Evolutionary conservation across 2,797 vertebrate species (phyloP), one percentile per base, ranked within the genome.

Genomic region (Ctenosaura bakeri): DNA sequence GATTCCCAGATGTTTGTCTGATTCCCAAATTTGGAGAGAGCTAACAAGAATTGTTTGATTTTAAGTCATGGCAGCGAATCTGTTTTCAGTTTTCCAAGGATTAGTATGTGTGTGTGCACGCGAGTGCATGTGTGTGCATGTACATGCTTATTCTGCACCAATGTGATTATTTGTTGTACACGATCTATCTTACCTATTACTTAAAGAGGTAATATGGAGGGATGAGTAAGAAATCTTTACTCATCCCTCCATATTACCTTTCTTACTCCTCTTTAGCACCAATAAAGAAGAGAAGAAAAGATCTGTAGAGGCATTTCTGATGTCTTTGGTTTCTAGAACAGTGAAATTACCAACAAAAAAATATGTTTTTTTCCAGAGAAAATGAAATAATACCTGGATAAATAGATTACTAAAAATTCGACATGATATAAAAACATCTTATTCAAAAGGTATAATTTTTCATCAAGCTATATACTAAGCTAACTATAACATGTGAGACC

Each of bases 121-220:
- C 2, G 42, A 46, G 42, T 4, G 4, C 42, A 46, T 4, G 66
- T 71, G 29, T 0, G 26, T 76, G 4, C 18, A 1, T 82, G 81
- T 90, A 9, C 12, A 3, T 79, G 8, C 2, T 29, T 83, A 13
- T 69, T 59, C 50, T 93, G 85, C 90, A 92, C 92, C 92, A 62
- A 78, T 5, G 62, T 93, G 89, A 93, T 96, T 87, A 93, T 93
- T 83, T 95, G 94, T 93, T 95, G 22, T 94, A 77, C 56, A 91
- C 54, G 20, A 91, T 52, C 76, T 89, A 89, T 85, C 89, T 93
- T 87, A n/a, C n/a, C 74, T 87, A 87, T 80, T 93, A 95, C 94
- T 84, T 93, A 91, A 95, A 92, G 92, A 96, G 89, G 93, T 94
- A 94, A 92, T 42, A 89, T 81, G 59, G 93, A 95, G 56, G 85